Percentiles rank a stretch among this genome's conserved stretches.
Conservation (phyloP, 2,888 invertebrate genomes). For the Embidobia sp. region DNA sequence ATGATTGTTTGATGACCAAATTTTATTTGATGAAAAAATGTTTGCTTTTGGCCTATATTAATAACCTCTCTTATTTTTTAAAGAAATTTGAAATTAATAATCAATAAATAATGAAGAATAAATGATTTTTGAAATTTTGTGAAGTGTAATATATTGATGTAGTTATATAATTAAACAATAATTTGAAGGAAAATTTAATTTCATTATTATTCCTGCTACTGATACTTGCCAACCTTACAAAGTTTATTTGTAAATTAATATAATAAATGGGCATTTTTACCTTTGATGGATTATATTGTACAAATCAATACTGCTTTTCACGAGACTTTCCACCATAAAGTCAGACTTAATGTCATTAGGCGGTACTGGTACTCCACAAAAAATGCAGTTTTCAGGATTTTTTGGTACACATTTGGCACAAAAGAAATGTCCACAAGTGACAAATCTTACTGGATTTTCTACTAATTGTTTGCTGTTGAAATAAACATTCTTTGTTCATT, state of each 20-base stretch:
- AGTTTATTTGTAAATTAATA: background rate
- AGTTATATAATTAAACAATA: too few relatives aligned
- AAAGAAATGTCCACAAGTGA: conserved; percentile 72
- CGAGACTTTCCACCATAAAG: conserved; percentile 64
- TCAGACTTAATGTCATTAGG: conserved; percentile 68
- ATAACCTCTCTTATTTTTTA: too few relatives aligned
- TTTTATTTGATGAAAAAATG: too few relatives aligned
- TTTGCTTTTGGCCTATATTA: too few relatives aligned
- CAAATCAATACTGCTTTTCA: conserved; percentile 63
- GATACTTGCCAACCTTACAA: too few relatives aligned
- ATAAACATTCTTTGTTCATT: conserved; percentile 8
- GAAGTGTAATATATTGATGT: too few relatives aligned
- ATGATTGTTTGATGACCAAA: too few relatives aligned
- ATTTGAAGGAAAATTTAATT: background rate
- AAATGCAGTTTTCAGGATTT: conserved; percentile 55
- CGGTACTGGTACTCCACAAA: conserved; percentile 67
- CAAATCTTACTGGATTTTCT: conserved; percentile 63
- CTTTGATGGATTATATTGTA: conserved; percentile 41
- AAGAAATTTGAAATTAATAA: too few relatives aligned
- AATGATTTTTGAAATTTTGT: too few relatives aligned
- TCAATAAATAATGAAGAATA: too few relatives aligned
- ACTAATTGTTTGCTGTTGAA: conserved; percentile 43
- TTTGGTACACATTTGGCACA: conserved; percentile 67
- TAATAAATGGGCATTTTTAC: conserved; percentile 39
- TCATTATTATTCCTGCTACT: background rate